Percentiles rank a stretch among this genome's conserved stretches.
These are phyloP conservation scores for Acholoe squamosa DNA, from an alignment of 2,888 invertebrate genomes.

Conservation along the genomic window DNA sequence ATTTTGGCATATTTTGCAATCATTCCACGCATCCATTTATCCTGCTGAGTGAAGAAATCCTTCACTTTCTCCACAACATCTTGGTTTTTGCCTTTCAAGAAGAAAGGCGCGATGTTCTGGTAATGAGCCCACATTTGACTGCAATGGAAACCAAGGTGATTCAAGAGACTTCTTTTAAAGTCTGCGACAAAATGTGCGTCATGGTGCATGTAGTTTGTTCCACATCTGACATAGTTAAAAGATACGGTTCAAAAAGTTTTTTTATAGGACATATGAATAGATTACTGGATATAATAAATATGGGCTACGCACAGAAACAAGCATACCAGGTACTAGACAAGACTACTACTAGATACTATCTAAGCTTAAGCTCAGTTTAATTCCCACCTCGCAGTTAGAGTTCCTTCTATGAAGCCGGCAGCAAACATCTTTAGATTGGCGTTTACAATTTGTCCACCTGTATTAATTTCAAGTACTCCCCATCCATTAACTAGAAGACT, in stretches of 20 bases:
- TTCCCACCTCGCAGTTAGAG: conserved; percentile 77
- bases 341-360: no score
- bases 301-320: no score
- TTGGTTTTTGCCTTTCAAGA: conserved; percentile 59
- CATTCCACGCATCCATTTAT: conserved; percentile 75
- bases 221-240: no score
- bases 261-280: no score
- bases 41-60: conserved; percentile 75
- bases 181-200: no score
- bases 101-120: conserved; percentile 74
- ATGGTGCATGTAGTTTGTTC: no score
- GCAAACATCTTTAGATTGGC: conserved; percentile 78
- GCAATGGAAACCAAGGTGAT: conserved; percentile 65
- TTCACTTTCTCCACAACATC: conserved; percentile 69
- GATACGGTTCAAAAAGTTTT: no score
- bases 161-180: neutral
- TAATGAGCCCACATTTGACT: conserved; percentile 79
- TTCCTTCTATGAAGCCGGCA: conserved; percentile 79
- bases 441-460: conserved; percentile 70
- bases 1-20: conserved; percentile 69
- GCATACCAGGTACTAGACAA: no score
- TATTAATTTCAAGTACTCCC: conserved; percentile 78
- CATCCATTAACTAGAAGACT: conserved; percentile 78
- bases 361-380: no score
- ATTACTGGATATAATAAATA: no score